Conservation (phyloP, 2,888 invertebrate genomes). For the Stomorhina lunata region DNA sequence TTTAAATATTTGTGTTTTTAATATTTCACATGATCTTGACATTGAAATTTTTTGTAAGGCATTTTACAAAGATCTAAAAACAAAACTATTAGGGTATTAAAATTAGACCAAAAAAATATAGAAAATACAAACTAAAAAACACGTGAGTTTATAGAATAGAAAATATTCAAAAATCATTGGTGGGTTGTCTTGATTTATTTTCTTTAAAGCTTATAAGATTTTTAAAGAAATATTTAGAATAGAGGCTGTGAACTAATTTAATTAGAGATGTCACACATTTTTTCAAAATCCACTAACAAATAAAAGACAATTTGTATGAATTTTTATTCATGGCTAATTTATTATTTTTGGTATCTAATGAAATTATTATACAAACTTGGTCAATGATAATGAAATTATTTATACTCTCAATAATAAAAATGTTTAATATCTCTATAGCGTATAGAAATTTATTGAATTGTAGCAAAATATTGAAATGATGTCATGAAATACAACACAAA, state of each 20-base stretch:
- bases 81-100: conserved; percentile 3
- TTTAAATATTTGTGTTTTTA: conserved; percentile 12
- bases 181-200: conserved; percentile 4
- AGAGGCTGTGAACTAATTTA: background rate
- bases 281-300: background rate
- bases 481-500: conserved; percentile 43
- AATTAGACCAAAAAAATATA: background rate
- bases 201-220: conserved; percentile 3
- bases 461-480: conserved; percentile 51
- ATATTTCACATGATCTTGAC: conserved; percentile 50
- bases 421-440: background rate
- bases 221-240: background rate
- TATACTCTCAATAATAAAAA: background rate
- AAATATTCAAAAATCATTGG: background rate
- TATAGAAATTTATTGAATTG: conserved; percentile 41
- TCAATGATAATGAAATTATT: background rate
- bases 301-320: background rate
- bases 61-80: conserved; percentile 54
- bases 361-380: background rate
- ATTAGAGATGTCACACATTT: conserved; percentile 3
- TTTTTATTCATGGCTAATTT: background rate
- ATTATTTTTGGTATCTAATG: background rate
- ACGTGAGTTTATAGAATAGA: conserved; percentile 36
- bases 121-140: conserved; percentile 15
- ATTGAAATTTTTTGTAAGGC: conserved; percentile 39